A percentile compares a stretch with the other conserved stretches of the same genome.
phyloP scores from a whole-genome alignment of 1,140 invertebrate genomes.

The Akabosia matsudoensis region DNA sequence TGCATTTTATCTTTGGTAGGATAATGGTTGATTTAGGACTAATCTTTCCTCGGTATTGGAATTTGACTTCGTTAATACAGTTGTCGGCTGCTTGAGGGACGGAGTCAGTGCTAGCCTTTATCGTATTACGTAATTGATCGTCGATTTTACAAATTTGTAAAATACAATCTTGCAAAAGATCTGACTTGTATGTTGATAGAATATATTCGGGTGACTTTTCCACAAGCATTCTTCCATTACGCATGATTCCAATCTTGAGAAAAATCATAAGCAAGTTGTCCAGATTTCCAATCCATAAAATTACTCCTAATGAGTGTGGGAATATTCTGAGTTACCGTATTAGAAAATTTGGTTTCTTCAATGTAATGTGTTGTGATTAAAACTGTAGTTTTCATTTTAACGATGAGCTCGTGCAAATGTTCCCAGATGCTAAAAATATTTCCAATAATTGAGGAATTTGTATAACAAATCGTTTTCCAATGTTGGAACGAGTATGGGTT shows the following conservation, averaged over 20 bases:
- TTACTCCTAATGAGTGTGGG: neutral
- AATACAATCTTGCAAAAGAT: neutral
- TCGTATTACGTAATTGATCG: neutral
- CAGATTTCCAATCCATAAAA: neutral
- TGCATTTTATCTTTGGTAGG: neutral
- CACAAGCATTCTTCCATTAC: neutral
- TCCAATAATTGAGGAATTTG: neutral
- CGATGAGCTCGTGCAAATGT: neutral
- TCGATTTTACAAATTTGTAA: neutral
- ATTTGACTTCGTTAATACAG: neutral
- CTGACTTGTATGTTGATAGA: neutral
- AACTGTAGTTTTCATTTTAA: neutral
- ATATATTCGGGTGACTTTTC: neutral
- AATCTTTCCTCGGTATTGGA: neutral
- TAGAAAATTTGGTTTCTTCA: neutral
- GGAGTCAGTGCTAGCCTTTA: neutral
- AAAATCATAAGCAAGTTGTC: no score
- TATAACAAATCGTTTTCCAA: neutral
- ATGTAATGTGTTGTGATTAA: neutral
- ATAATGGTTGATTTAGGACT: neutral
- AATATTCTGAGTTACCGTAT: neutral
- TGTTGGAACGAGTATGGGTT: neutral
- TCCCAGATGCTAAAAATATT: neutral
- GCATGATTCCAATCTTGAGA: conserved; percentile 1
- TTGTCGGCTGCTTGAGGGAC: neutral